Conservation (phyloP, 2,113 vertebrate genomes). For the Pseudopipra pipra region DNA sequence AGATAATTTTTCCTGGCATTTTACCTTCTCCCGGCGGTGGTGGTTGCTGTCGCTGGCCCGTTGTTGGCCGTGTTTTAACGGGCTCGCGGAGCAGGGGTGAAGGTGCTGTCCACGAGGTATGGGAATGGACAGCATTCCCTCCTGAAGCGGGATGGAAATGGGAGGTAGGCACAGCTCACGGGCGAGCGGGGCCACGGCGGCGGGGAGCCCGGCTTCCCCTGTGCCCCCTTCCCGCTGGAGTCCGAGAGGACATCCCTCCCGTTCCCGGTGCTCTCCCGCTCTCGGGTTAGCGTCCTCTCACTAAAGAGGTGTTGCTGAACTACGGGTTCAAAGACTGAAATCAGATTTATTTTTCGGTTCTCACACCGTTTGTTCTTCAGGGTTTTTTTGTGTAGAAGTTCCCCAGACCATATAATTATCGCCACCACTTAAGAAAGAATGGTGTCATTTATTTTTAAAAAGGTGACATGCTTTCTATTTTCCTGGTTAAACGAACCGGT, state of each 20-base stretch:
- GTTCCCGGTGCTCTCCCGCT: not conserved
- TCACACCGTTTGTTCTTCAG: not conserved
- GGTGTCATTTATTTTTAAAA: constrained; percentile 35
- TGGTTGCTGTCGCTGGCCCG: not conserved
- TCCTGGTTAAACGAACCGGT: constrained; percentile 34
- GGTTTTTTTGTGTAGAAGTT: not conserved
- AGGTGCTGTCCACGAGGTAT: not conserved
- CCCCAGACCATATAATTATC: constrained; percentile 48
- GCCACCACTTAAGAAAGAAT: constrained; percentile 11
- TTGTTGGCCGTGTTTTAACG: not conserved
- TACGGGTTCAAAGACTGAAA: not conserved
- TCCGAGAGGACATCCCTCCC: not conserved
- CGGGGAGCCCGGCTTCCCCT: not conserved
- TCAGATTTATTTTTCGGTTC: not conserved
- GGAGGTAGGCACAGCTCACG: not conserved
- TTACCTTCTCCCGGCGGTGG: not conserved
- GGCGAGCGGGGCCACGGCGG: not conserved
- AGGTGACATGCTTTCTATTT: constrained; percentile 20
- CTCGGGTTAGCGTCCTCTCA: not conserved
- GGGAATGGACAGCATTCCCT: not conserved
- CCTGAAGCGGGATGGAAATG: not conserved
- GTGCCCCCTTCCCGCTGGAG: not conserved
- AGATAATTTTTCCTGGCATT: not conserved
- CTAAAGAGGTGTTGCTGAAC: not conserved
- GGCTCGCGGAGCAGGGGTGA: not conserved